These are phyloP conservation scores for Cephus pygmeus DNA, from an alignment of 2,888 invertebrate species.

Conservation along the genomic window DNA sequence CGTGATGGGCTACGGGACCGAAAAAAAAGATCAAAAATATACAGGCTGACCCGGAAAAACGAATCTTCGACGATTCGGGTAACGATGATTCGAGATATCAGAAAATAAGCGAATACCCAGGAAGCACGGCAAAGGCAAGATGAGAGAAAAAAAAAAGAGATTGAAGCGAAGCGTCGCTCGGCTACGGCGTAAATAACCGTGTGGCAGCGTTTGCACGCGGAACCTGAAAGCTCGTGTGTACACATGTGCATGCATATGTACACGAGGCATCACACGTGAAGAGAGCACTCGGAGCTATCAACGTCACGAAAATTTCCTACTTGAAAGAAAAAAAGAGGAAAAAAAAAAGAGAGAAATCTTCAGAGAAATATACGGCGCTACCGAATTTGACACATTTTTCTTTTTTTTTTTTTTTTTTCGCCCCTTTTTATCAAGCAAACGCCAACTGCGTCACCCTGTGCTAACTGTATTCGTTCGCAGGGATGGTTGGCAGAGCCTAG, in stretches of 20 bases:
- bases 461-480: neutral
- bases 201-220: neutral
- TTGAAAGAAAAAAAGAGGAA: neutral
- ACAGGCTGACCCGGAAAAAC: neutral
- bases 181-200: neutral
- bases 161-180: neutral
- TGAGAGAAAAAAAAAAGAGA: neutral
- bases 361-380: neutral
- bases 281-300: neutral
- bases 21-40: too few species aligned
- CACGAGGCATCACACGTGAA: neutral
- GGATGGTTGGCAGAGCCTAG: neutral
- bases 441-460: neutral
- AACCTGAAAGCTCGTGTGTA: neutral
- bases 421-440: neutral
- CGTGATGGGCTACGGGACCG: too few species aligned
- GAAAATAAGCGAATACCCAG: neutral
- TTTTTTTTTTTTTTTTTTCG: constrained; percentile 1
- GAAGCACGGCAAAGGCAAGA: neutral
- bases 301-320: neutral
- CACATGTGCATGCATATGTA: neutral
- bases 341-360: neutral
- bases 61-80: neutral
- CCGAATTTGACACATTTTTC: constrained; percentile 47
- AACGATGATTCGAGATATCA: neutral